Base-by-base conservation (phyloP, 2,797 vertebrate genomes). In the Selene dorsalis region DNA sequence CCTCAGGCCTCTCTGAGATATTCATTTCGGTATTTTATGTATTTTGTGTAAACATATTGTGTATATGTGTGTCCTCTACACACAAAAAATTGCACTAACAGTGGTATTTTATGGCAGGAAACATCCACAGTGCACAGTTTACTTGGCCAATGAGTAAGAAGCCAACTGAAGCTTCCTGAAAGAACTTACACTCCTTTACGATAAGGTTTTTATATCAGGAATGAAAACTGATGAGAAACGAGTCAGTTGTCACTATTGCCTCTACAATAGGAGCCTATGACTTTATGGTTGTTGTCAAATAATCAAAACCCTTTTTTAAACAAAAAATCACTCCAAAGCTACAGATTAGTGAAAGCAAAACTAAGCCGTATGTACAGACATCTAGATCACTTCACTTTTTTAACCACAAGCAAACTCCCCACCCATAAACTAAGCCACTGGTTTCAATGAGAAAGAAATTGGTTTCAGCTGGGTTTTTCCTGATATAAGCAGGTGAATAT, bases 331-430 rank as follows among this genome's bases (percentile, higher is more conserved):
- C 16, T 3, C 67, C 41, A 38, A 47, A 55, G 5, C 35, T 55
- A 30, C 4, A 56, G 53, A 48, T 65, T 32, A 41, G 32, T 32
- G 3, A 45, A 82, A 69, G 58, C 17, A 69, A 58, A 78, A 59
- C 32, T 9, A 35, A 65, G 43, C 8, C 38, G 41, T 26, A 2
- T 56, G 32, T 57, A 10, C 28, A 58, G 63, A 55, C 7, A 70
- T 16, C 18, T 12, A 50, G 30, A 52, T 60, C 10, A 4, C 24
- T 11, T 6, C n/a, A 41, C 71, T 69, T 6, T 70, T 57, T 75
- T 26, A 17, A 28, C 24, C n/a, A 63, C 24, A 30, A 20, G 39
- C 12, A 2, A 6, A 2, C 43, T n/a, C 43, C 6, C 9, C 60
- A 47, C 17, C 28, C 18, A 30, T 13, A n/a, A 60, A 26, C 8